Conservation (phyloP, 2,888 invertebrate species). For the Morpho helenor region DNA sequence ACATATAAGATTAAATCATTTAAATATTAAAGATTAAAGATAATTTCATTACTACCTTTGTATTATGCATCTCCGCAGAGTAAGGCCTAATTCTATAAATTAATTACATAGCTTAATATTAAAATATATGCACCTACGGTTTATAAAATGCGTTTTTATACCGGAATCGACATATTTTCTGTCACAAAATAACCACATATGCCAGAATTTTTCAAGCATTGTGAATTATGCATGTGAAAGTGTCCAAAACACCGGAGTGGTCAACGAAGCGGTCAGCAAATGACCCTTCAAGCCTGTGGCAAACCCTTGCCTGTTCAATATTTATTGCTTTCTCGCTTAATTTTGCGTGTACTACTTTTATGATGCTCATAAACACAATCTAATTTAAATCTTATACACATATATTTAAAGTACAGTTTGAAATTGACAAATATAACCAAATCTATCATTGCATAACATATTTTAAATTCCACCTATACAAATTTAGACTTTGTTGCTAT, state of each 20-base stretch:
- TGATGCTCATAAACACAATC: constrained; percentile 1
- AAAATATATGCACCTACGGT: too few species aligned
- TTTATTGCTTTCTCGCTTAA: constrained; percentile 54
- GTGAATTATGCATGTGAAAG: constrained; percentile 49
- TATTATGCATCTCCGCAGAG: too few species aligned
- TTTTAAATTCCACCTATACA: neutral
- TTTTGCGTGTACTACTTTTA: constrained; percentile 37
- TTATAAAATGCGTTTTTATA: too few species aligned
- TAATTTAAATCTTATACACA: constrained; percentile 10
- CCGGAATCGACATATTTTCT: too few species aligned
- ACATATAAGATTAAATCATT: too few species aligned
- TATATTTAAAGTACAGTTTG: neutral
- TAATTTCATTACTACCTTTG: too few species aligned
- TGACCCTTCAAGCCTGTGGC: constrained; percentile 23
- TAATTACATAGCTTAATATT: too few species aligned
- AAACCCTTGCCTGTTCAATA: constrained; percentile 57
- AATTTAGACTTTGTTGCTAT: neutral
- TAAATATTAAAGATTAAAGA: too few species aligned
- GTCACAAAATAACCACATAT: too few species aligned
- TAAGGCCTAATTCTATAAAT: too few species aligned
- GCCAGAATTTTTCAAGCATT: neutral
- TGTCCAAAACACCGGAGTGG: constrained; percentile 31
- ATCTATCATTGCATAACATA: neutral
- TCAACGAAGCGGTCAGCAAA: constrained; percentile 43
- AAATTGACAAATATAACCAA: neutral